Conservation (phyloP, 2,888 invertebrate genomes). For the Microplitis manilae region DNA sequence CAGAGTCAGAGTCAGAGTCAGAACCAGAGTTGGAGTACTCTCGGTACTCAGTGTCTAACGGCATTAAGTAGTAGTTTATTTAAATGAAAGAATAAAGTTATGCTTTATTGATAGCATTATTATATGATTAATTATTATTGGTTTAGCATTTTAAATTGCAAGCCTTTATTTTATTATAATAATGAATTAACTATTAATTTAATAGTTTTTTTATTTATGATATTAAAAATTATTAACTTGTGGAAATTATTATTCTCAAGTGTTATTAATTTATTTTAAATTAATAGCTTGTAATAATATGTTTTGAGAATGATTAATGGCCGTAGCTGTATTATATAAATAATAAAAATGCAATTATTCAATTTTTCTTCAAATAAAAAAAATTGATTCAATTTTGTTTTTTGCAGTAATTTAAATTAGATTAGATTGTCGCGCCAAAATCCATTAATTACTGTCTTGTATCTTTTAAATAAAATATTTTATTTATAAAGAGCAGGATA, state of each 20-base stretch:
- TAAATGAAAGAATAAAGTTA: conserved; percentile 37
- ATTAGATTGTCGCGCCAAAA: neutral
- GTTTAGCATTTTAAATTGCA: conserved; percentile 5
- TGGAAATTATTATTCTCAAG: neutral
- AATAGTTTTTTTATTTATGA: neutral
- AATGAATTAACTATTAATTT: neutral
- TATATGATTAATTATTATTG: conserved; percentile 40
- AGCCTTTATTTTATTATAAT: neutral
- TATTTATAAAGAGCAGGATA: neutral
- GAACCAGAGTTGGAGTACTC: neutral
- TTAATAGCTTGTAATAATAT: neutral
- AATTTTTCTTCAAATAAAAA: neutral
- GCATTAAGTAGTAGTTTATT: conserved; percentile 24
- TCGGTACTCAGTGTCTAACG: conserved; percentile 30
- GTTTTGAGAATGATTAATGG: neutral
- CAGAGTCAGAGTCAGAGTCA: neutral
- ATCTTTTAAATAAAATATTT: neutral
- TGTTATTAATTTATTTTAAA: neutral
- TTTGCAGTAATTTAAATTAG: neutral
- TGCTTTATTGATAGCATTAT: neutral
- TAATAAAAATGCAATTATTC: neutral
- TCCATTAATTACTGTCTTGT: neutral
- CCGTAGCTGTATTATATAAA: neutral
- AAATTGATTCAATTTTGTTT: neutral
- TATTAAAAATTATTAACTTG: neutral